These are phyloP conservation scores for Brachionichthys hirsutus DNA, from an alignment of 2,113 vertebrate genomes.

Conservation along the genomic window DNA sequence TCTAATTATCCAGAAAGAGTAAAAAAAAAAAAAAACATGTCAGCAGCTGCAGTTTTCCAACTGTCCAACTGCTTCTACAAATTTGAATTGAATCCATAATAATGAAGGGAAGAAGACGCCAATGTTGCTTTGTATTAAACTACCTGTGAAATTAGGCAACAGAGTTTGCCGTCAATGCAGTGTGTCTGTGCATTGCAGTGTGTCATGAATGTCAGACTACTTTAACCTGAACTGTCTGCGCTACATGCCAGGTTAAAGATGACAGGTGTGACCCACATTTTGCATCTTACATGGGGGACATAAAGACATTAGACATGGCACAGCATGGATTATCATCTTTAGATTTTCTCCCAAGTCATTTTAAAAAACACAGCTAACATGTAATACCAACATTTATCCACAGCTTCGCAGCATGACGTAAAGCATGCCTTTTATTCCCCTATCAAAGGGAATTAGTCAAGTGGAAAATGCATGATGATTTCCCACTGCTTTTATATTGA, in stretches of 20 bases:
- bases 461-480: constrained; percentile 45
- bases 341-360: constrained; percentile 3
- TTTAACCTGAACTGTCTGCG: constrained; percentile 11
- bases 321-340: constrained; percentile 36
- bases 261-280: constrained; percentile 51
- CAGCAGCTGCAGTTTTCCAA: no score
- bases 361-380: constrained; percentile 16
- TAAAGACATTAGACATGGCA: constrained; percentile 39
- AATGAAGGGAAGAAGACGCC: not conserved
- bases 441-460: constrained; percentile 46
- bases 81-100: no score
- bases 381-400: constrained; percentile 28
- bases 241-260: constrained; percentile 30
- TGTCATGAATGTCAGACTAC: no score
- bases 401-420: constrained; percentile 37
- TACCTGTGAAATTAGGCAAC: no score
- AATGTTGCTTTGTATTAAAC: no score
- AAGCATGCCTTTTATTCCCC: constrained; percentile 44
- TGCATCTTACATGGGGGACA: constrained; percentile 33
- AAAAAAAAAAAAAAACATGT: no score
- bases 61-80: no score
- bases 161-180: no score
- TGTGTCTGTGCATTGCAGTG: no score
- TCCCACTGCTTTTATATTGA: constrained; percentile 34
- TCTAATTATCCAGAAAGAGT: no score